phyloP scores from a whole-genome alignment of 2,113 vertebrate genomes.

The Microcebus murinus region DNA sequence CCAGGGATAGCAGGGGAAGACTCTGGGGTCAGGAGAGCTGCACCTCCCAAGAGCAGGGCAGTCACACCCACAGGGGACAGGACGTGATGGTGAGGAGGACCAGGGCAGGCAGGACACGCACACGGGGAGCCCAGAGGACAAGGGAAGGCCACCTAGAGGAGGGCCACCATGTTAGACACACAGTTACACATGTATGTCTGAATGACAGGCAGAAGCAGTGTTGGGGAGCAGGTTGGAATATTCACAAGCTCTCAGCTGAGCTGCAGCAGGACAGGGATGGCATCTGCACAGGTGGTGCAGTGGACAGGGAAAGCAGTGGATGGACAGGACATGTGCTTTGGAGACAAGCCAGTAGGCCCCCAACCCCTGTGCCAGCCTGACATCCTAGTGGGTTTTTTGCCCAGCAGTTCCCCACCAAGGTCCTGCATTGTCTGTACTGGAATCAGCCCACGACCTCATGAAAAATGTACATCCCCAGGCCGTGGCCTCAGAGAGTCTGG shows the following conservation, averaged over 20 bases:
- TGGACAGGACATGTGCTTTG: too few relatives aligned
- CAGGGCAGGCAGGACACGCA: not conserved
- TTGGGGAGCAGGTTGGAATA: too few relatives aligned
- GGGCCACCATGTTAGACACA: not conserved
- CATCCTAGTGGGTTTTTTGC: not conserved
- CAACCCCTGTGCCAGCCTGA: fast-evolving
- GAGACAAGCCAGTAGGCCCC: not conserved
- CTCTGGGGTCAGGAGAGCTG: not conserved
- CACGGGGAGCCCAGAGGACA: not conserved
- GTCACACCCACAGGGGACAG: not conserved
- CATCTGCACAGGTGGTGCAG: too few relatives aligned
- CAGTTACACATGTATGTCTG: not conserved
- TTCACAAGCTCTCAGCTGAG: not conserved
- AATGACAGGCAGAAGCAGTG: not conserved
- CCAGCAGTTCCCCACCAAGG: fast-evolving
- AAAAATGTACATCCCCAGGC: not conserved
- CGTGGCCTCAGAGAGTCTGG: fast-evolving
- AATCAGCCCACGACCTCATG: not conserved
- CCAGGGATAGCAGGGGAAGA: fast-evolving
- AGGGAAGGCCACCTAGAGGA: not conserved
- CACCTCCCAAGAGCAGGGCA: not conserved
- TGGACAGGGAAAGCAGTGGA: not conserved
- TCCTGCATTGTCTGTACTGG: not conserved
- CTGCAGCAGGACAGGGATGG: too few relatives aligned
- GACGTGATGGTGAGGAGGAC: fast-evolving